Evolutionary conservation across 2,888 invertebrate genomes (phyloP), one percentile per base, ranked within the genome.

Genomic region (Cepaea hortensis): DNA sequence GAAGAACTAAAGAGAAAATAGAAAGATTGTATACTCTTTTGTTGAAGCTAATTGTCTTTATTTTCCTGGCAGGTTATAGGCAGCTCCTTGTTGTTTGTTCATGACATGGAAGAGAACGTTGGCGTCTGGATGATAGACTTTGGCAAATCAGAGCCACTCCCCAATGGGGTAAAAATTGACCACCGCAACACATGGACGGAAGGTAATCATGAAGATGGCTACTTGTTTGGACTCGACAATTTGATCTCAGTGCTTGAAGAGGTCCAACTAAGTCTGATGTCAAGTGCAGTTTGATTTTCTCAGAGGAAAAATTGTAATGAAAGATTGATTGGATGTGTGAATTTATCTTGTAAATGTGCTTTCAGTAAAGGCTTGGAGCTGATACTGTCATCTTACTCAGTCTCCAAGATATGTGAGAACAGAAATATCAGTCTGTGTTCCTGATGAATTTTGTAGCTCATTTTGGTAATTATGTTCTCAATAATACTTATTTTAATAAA

Each of bases 151-250:
- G 91, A 91, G 61, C 92, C 91, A 7, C 90, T 94, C 23, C 93
- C 93, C 15, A 96, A 96, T 0, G 96, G 96, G 88, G 95, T 97
- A 88, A 95, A 88, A 94, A 97, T 98, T 87, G 96, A 96, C 92
- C 98, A 98, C 95, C 96, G 96, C 89, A 96, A 96, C 48, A 96
- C 96, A 84, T 98, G 98, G 98, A 92, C 93, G 48, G 98, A 98
- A 88, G 98, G 98, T 73, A 98, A 98, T 95, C 98, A 98, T 93
- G 98, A 98, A 95, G 98, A 98, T 93, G 98, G 98, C 89, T 98
- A 98, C 95, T 96, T 98, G 90, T 97, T 97, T 90, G 98, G 98
- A 88, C 96, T 98, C 81, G 97, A 97, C 93, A 98, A 98, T 95
- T 95, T 98, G 90, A 97, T 98, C 91, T 96, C 97, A 90, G 97